These are phyloP conservation scores for Lepidothrix coronata DNA, from an alignment of 2,113 vertebrate species.

Conservation along the genomic window DNA sequence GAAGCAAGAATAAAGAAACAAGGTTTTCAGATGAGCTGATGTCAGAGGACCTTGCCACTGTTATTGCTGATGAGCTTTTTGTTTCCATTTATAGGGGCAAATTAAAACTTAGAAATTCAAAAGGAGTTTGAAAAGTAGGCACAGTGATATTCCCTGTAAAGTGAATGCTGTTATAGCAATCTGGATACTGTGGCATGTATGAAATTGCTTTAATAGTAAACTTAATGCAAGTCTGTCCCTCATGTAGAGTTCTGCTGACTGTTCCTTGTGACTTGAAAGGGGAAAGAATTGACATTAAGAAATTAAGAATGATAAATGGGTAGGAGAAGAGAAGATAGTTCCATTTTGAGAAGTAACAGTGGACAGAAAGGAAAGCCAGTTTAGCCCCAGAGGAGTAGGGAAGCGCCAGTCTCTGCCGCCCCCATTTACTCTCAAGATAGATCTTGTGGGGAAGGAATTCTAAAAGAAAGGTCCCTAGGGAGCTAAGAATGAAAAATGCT, in stretches of 20 bases:
- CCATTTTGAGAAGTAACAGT: not conserved
- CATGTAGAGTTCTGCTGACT: not conserved
- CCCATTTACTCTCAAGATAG: accelerated
- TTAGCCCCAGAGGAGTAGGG: accelerated
- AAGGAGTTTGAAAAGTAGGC: not conserved
- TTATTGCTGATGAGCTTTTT: not conserved
- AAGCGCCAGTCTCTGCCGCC: not conserved
- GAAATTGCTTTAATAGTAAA: not conserved
- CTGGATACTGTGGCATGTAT: not conserved
- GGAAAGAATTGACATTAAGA: not conserved
- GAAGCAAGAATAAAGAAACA: not conserved
- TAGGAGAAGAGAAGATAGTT: not conserved
- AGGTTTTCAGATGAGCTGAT: not conserved
- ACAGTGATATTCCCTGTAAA: not conserved
- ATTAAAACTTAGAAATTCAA: not conserved
- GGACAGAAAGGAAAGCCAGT: not conserved
- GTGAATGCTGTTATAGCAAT: not conserved
- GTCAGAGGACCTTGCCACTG: not conserved
- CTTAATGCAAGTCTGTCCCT: not conserved
- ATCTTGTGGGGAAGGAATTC: not conserved
- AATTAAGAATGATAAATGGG: not conserved
- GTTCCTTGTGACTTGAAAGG: not conserved
- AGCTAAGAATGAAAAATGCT: not conserved
- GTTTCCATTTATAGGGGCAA: not conserved
- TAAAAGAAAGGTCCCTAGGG: not conserved